A percentile compares a stretch with the other conserved stretches of the same genome.
Conservation (phyloP, 2,797 vertebrate genomes). For the Microctenopoma stevenorrisi region DNA sequence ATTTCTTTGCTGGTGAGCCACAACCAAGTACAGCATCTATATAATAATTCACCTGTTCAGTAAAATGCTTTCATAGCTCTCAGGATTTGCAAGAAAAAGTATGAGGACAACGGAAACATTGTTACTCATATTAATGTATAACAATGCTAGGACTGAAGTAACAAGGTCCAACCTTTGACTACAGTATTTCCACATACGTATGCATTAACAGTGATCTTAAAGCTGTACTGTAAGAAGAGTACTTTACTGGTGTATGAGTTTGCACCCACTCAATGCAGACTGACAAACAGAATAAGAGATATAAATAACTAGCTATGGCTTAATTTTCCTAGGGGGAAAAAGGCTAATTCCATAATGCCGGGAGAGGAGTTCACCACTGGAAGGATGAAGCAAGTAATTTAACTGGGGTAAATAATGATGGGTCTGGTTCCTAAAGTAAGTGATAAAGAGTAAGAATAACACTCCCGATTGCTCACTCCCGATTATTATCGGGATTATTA, state of each 20-base stretch:
- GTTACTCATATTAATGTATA: background rate
- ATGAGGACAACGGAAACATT: background rate
- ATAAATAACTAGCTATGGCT: conserved; percentile 42
- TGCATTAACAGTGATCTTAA: background rate
- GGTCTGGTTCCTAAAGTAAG: no score
- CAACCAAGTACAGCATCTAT: background rate
- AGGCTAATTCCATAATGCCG: conserved; percentile 25
- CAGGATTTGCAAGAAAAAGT: background rate
- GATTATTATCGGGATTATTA: no score
- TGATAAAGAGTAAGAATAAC: background rate
- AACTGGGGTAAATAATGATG: no score
- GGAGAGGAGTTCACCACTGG: conserved; percentile 48
- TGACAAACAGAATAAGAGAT: background rate
- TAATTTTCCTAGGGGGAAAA: conserved; percentile 16
- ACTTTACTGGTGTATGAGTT: background rate
- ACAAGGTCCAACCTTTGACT: no score
- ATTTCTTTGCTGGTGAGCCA: background rate
- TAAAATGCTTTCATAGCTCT: background rate
- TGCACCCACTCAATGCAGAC: background rate
- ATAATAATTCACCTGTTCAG: background rate
- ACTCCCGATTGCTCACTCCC: no score
- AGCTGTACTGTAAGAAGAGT: no score
- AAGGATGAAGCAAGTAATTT: background rate
- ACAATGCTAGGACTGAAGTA: conserved; percentile 12
- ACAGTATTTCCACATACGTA: background rate